Percentiles rank a stretch among this genome's conserved stretches.
Evolutionary conservation across 2,888 invertebrate species (phyloP).

Genomic region (Argyra leucocephala): DNA sequence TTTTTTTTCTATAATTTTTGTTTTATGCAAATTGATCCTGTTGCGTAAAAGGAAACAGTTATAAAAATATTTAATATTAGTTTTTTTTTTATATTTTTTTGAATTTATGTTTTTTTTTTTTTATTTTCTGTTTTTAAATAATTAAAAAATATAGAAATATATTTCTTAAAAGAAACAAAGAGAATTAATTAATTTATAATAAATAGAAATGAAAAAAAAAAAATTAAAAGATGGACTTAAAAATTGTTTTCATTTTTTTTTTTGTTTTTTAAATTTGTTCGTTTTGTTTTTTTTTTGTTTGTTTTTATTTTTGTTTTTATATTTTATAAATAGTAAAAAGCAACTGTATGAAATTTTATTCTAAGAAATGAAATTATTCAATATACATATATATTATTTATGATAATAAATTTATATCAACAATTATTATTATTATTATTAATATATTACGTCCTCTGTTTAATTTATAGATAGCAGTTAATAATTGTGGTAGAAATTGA

Average conservation of each 20-base stretch:
- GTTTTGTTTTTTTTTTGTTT: too few species aligned
- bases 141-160: constrained; percentile 3
- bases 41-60: constrained; percentile 4
- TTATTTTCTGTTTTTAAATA: not conserved
- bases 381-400: too few species aligned
- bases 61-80: constrained; percentile 4
- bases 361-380: too few species aligned
- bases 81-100: not conserved
- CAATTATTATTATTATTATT: too few species aligned
- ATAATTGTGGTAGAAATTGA: too few species aligned
- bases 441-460: too few species aligned
- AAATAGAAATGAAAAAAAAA: not conserved
- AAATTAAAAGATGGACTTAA: not conserved
- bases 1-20: not conserved
- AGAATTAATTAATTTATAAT: not conserved
- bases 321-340: too few species aligned
- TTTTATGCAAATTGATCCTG: constrained; percentile 5
- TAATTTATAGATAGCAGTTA: too few species aligned
- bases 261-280: not conserved
- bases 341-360: too few species aligned
- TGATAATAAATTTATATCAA: too few species aligned
- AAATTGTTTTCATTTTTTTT: not conserved
- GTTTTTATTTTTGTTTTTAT: too few species aligned
- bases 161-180: not conserved
- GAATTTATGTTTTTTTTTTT: too few species aligned